Evolutionary conservation across 2,888 invertebrate genomes (phyloP).

Genomic region (Vandiemenella viatica): DNA sequence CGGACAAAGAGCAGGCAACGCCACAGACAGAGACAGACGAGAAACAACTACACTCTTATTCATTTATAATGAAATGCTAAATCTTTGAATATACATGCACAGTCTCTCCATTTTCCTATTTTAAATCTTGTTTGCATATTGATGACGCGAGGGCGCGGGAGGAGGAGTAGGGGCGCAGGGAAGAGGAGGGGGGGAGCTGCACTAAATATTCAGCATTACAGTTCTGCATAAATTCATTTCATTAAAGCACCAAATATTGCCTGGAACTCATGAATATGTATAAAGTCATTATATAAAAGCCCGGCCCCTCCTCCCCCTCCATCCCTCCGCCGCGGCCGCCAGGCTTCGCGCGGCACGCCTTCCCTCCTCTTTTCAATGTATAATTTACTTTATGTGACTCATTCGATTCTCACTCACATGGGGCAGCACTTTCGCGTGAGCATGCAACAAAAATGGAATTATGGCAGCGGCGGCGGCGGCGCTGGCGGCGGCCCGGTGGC

Average conservation of each 20-base stretch:
- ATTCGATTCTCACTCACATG: constrained; percentile 29
- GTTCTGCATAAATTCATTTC: constrained; percentile 50
- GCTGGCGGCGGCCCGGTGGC: not conserved
- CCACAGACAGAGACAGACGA: not conserved
- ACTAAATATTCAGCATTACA: constrained; percentile 43
- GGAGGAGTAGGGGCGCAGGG: not conserved
- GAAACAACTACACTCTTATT: constrained; percentile 12
- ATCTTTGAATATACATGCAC: constrained; percentile 18
- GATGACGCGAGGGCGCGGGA: constrained; percentile 10
- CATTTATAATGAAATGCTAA: constrained; percentile 15
- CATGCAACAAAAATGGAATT: not conserved
- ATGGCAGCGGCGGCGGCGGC: not conserved
- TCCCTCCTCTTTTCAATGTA: constrained; percentile 37
- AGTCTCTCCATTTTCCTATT: constrained; percentile 19
- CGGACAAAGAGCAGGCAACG: not conserved
- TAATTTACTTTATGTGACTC: constrained; percentile 51
- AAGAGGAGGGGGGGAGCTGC: constrained; percentile 12
- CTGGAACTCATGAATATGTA: constrained; percentile 46
- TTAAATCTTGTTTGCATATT: constrained; percentile 19
- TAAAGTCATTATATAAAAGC: constrained; percentile 49
- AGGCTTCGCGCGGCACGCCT: not conserved
- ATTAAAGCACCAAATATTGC: constrained; percentile 48
- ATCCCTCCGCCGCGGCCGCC: not conserved
- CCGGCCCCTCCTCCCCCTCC: constrained; percentile 17
- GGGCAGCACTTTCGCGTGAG: constrained; percentile 8